Evolutionary conservation across 2,888 invertebrate genomes (phyloP).

Genomic region (Cinara cedri): DNA sequence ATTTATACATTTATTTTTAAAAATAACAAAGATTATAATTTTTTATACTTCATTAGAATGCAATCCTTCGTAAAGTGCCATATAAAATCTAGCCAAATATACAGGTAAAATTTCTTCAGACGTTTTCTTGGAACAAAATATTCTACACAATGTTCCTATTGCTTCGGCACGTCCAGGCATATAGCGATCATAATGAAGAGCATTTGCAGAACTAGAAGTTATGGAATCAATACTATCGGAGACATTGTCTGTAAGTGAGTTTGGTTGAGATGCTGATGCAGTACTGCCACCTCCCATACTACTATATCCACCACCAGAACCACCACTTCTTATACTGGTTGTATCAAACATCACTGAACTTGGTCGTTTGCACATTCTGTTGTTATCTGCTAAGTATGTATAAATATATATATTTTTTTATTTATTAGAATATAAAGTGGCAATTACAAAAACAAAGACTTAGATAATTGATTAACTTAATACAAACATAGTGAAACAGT

Average conservation of each 20-base stretch:
- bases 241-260: conserved; percentile 66
- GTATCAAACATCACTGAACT: conserved; percentile 70
- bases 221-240: conserved; percentile 58
- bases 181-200: conserved; percentile 61
- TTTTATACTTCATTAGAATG: conserved; percentile 68
- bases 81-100: conserved; percentile 92
- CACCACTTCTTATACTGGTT: conserved; percentile 58
- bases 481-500: neutral
- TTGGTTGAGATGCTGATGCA: conserved; percentile 66
- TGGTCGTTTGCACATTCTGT: conserved; percentile 66
- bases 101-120: conserved; percentile 91
- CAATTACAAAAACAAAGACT: too few relatives aligned
- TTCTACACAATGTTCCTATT: conserved; percentile 90
- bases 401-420: neutral
- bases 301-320: conserved; percentile 56
- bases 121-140: conserved; percentile 94
- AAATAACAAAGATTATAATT: neutral
- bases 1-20: too few relatives aligned
- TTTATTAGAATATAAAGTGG: too few relatives aligned
- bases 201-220: conserved; percentile 41
- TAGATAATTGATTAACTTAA: neutral
- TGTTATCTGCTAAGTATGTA: conserved; percentile 18
- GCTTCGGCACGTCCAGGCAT: conserved; percentile 87
- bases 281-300: conserved; percentile 52
- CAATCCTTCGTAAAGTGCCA: conserved; percentile 87